phyloP scores from a whole-genome alignment of 2,888 invertebrate genomes.

The Doris montereyensis region DNA sequence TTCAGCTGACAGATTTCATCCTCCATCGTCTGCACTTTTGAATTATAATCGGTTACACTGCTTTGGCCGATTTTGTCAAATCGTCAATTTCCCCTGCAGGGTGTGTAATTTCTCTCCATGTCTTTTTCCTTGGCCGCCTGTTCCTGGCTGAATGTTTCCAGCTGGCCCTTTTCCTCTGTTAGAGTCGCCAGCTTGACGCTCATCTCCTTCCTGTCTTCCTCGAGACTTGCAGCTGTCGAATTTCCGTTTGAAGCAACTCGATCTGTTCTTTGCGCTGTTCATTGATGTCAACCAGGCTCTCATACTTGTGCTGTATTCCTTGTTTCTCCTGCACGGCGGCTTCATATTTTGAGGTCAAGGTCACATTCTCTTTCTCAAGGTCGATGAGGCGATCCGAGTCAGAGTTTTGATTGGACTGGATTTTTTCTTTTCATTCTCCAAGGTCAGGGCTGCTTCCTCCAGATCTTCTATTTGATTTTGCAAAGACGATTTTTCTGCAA shows the following conservation, averaged over 20 bases:
- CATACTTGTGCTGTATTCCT: conserved; percentile 35
- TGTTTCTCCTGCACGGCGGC: neutral
- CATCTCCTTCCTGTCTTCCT: conserved; percentile 25
- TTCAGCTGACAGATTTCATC: no score
- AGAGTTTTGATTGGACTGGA: no score
- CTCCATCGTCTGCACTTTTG: neutral
- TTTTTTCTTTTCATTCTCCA: neutral
- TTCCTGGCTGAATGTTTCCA: no score
- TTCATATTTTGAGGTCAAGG: conserved; percentile 52
- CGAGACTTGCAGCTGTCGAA: conserved; percentile 24
- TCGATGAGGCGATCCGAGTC: no score
- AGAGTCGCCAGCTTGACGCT: conserved; percentile 37
- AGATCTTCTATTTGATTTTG: conserved; percentile 44
- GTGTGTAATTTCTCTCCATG: no score
- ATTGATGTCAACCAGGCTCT: conserved; percentile 9
- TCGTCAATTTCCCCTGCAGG: no score
- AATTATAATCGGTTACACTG: no score
- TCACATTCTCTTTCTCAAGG: conserved; percentile 22
- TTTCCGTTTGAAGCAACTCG: conserved; percentile 34
- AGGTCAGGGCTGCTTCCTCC: conserved; percentile 36
- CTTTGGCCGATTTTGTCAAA: no score
- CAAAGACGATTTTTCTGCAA: conserved; percentile 38
- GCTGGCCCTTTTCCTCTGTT: conserved; percentile 9
- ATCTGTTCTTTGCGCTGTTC: conserved; percentile 39
- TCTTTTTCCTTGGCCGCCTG: no score